Conservation (phyloP, 2,113 vertebrate genomes). For the Centropus bengalensis region DNA sequence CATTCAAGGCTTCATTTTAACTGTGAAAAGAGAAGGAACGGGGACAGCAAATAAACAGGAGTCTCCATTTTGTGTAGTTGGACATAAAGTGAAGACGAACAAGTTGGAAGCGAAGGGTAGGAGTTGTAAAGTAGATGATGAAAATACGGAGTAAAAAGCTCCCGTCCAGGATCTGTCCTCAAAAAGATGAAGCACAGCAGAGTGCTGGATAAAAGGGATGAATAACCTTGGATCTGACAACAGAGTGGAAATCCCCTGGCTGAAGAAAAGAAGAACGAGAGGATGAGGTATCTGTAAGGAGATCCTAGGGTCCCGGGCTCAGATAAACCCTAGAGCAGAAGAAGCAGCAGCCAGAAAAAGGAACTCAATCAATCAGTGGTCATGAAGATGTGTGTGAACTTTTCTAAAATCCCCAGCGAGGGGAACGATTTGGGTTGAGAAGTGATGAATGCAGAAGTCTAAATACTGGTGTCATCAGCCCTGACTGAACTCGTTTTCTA, state of each 20-base stretch:
- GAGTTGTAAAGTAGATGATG: neutral
- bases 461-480: neutral
- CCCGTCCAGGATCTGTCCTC: neutral
- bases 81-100: neutral
- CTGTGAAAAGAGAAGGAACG: neutral
- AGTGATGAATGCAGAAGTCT: neutral
- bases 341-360: neutral
- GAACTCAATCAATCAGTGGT: slow-evolving; percentile 3
- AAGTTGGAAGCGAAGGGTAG: neutral
- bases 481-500: neutral
- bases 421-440: neutral
- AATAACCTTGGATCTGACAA: neutral
- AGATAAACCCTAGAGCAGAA: slow-evolving; percentile 21
- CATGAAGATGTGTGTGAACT: neutral
- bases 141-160: neutral
- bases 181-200: neutral
- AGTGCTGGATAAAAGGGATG: neutral
- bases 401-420: slow-evolving; percentile 10
- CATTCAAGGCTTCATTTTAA: neutral
- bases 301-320: neutral
- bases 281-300: slow-evolving; percentile 7
- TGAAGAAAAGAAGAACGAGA: slow-evolving; percentile 25
- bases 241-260: slow-evolving; percentile 45
- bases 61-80: neutral
- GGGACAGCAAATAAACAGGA: neutral